Evolutionary conservation across 2,888 invertebrate species (phyloP), one percentile per base, ranked within the genome.

Genomic region (Andrena bicolor): DNA sequence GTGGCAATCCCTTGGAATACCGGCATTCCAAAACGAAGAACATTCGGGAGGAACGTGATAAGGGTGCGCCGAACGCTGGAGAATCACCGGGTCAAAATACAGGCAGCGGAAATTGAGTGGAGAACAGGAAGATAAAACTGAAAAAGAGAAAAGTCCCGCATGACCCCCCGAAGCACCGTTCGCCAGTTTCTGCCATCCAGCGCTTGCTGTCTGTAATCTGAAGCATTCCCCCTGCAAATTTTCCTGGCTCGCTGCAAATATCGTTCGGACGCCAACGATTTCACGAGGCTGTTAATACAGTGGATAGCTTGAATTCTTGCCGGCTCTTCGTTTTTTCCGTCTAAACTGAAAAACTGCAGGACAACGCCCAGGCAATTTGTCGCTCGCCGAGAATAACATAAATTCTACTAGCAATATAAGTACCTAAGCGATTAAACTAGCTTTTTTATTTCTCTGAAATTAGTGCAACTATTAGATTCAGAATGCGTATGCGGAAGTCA

Each of bases 51-150:
- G 32, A 26, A 49, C 82, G 82, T 72, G 82, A 68, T 68, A 71
- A 56, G 75, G 7, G 58, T 51, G 20, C 35, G 28, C 7, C 48
- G 70, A 73, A 58, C 48, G 23, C 26, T 35, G 30, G 73, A 28
- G 63, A 66, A 82, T 70, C 69, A 16, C 20, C 41, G 8, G 49
- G 41, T 51, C 56, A 81, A 75, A 81, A 58, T 71, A 69, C 58
- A 69, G 32, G 69, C 64, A 49, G 30, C 73, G 64, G 58, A 73
- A 79, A 73, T 79, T 71, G 65, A 66, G 71, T 71, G 71, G 70
- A 65, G 76, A 64, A 64, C 35, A 60, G 26, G 58, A n/a, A 64
- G 48, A 73, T 73, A 64, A 69, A 80, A 66, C 61, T 6, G 48
- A 20, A 56, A 73, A 75, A 28, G 35, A 58, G 32, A 60, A 75